Conservation (phyloP, 2,888 invertebrate species). For the Hypolimnas misippus region DNA sequence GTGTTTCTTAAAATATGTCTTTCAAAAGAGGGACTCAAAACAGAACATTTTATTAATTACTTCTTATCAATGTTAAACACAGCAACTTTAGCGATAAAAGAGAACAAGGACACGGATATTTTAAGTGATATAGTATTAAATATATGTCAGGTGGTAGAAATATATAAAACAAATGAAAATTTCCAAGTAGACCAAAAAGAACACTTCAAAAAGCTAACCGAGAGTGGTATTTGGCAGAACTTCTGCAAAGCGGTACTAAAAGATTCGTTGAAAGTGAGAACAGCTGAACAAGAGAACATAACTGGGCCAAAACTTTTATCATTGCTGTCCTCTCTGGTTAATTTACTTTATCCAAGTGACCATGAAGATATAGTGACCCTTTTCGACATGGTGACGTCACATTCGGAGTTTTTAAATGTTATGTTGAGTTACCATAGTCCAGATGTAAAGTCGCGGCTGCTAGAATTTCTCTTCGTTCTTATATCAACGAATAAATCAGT, state of each 20-base stretch:
- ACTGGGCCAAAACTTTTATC: conserved; percentile 80
- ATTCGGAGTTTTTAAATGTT: conserved; percentile 90
- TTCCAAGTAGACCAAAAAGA: conserved; percentile 54
- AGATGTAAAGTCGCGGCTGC: conserved; percentile 84
- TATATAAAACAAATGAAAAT: conserved; percentile 59
- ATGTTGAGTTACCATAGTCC: conserved; percentile 82
- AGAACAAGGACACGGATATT: conserved; percentile 54
- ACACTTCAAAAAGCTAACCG: conserved; percentile 68
- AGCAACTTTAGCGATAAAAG: conserved; percentile 76
- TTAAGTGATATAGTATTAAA: conserved; percentile 56
- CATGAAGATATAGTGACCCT: conserved; percentile 80
- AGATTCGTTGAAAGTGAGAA: conserved; percentile 83
- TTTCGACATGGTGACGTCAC: conserved; percentile 90
- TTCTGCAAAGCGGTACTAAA: conserved; percentile 87
- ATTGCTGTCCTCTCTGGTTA: conserved; percentile 81
- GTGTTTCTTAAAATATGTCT: conserved; percentile 81
- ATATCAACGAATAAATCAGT: conserved; percentile 85
- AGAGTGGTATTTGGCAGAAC: conserved; percentile 82
- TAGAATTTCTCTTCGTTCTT: conserved; percentile 86
- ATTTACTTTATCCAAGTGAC: conserved; percentile 80
- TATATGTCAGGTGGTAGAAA: conserved; percentile 61
- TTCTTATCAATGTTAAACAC: conserved; percentile 83
- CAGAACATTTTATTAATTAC: conserved; percentile 78
- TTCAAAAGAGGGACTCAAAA: conserved; percentile 58
- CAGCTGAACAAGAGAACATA: conserved; percentile 58